phyloP scores from a whole-genome alignment of 2,113 vertebrate species.

The Eubucco bourcierii region DNA sequence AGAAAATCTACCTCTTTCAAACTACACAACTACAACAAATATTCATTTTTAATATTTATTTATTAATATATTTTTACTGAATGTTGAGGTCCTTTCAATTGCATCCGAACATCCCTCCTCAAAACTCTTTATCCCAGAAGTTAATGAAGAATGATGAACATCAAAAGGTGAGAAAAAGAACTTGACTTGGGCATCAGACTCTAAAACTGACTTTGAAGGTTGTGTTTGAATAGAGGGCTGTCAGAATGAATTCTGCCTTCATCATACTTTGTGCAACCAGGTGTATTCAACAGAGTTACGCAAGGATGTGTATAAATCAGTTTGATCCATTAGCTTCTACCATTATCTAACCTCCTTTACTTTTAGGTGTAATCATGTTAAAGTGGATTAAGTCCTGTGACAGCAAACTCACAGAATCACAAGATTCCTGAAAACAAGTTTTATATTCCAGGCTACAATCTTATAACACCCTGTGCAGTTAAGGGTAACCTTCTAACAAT shows the following conservation, averaged over 20 bases:
- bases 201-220: neutral
- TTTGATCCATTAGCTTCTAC: neutral
- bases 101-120: neutral
- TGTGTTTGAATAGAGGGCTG: neutral
- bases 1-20: slow-evolving; percentile 58
- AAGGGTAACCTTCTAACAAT: neutral
- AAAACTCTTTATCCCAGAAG: neutral
- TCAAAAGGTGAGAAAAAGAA: neutral
- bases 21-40: neutral
- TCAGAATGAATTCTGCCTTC: neutral
- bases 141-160: neutral
- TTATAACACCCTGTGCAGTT: accelerated
- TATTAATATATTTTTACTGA: neutral
- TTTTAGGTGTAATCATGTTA: neutral
- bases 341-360: neutral
- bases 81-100: neutral
- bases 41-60: neutral
- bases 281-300: neutral
- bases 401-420: neutral
- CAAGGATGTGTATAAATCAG: neutral
- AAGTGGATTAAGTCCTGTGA: neutral
- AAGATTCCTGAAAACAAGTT: neutral
- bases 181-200: neutral
- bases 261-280: neutral
- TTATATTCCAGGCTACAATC: neutral